Base-by-base conservation (phyloP, 2,888 invertebrate genomes). In the Bellardia pandia region DNA sequence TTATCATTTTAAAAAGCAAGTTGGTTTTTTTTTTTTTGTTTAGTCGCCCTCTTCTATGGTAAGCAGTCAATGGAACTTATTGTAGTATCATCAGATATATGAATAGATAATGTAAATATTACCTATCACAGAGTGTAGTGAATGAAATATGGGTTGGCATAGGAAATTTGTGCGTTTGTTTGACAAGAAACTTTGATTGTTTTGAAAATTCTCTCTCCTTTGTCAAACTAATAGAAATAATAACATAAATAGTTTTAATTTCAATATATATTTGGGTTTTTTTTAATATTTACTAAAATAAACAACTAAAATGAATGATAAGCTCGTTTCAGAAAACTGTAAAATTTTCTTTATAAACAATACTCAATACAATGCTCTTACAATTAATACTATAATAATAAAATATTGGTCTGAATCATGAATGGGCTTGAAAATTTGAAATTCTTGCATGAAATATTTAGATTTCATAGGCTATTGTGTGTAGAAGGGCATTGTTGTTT, bases 21-120 rank as follows among this genome's bases (percentile, higher is more conserved):
- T 66, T 76, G 64, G 53, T 85, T 77, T 64, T 11, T 62, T 11
- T 77, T 23, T 23, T 23, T 1, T 23, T 23, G n/a, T n/a, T n/a
- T n/a, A 40, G 23, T 48, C 56, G 11, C 69, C 69, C 71, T 45
- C 45, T 66, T 66, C 51, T 56, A n/a, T 13, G 16, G 64, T 42
- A 74, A 74, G 66, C 82, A 82, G 53, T 64, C 85, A 87, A 45
- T 87, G 85, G 85, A 87, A 87, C 87, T 81, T 85, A 75, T 85
- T 85, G 78, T 87, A 81, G 78, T 78, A 85, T 76, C 45, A 85
- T 78, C 77, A 82, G 81, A 69, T 86, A 69, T 84, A 53, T 78
- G 60, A 48, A 60, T 51, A 72, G 56, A 84, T 84, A 72, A 71
- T 37, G 64, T 45, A 64, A 68, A 75, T 74, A 80, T 69, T 85